Percentiles rank a stretch among this genome's conserved stretches.
Evolutionary conservation across 2,113 vertebrate species (phyloP).

Genomic region (Cepphus grylle): DNA sequence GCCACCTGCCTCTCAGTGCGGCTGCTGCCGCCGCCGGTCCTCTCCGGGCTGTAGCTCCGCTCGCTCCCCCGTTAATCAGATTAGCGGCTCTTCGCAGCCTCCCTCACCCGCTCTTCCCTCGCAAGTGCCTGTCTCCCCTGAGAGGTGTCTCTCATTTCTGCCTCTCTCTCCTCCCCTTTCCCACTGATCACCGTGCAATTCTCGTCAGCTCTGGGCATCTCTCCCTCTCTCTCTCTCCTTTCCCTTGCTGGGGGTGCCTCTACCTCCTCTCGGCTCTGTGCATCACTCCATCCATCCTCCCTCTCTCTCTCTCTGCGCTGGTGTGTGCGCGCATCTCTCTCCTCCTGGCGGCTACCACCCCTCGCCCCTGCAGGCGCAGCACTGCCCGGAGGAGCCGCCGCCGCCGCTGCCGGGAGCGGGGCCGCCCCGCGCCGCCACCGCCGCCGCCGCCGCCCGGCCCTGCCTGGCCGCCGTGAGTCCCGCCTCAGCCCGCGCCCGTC

Average conservation of each 20-base stretch:
- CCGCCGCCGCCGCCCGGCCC: not conserved
- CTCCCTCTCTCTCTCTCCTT: not conserved
- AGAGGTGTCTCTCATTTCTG: slow-evolving; percentile 27
- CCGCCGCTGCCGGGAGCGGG: not conserved
- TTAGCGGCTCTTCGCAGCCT: not conserved
- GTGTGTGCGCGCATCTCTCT: not conserved
- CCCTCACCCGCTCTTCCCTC: not conserved
- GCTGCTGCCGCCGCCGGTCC: not conserved
- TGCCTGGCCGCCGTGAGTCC: not conserved
- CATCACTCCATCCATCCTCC: not conserved
- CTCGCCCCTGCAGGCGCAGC: not conserved
- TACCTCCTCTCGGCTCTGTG: not conserved
- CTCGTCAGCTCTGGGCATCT: not conserved
- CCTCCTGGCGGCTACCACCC: not conserved
- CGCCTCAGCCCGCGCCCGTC: not conserved
- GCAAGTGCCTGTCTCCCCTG: slow-evolving; percentile 32
- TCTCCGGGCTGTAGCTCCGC: not conserved
- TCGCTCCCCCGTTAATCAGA: not conserved
- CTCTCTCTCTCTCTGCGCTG: not conserved
- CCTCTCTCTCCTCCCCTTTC: not conserved
- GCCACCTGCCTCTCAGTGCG: not conserved
- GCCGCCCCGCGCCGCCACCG: not conserved
- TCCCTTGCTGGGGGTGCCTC: not conserved
- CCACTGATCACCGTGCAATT: not conserved
- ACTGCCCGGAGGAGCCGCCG: not conserved